A percentile compares a stretch with the other conserved stretches of the same genome.
Conservation (phyloP, 2,888 invertebrate genomes). For the Osedax frankpressi region DNA sequence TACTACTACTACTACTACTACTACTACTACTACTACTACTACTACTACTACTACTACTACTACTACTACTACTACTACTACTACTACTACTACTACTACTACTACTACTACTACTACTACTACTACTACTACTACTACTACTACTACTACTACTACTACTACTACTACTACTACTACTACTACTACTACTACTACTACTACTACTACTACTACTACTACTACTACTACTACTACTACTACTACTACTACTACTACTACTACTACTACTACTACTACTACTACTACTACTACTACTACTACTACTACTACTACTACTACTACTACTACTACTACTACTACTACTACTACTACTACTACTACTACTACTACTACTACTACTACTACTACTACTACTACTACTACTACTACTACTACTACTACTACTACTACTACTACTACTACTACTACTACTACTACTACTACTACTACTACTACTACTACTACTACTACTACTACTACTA, state of each 20-base stretch:
- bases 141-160: conserved; percentile 5
- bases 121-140: neutral
- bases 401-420: neutral
- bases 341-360: conserved; percentile 24
- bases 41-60: neutral
- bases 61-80: neutral
- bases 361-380: neutral
- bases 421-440: neutral
- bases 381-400: neutral
- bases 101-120: neutral
- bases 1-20: neutral
- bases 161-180: conserved; percentile 9
- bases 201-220: conserved; percentile 12
- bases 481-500: neutral
- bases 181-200: conserved; percentile 8
- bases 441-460: neutral
- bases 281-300: conserved; percentile 8
- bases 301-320: conserved; percentile 12
- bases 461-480: neutral
- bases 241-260: conserved; percentile 12
- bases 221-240: conserved; percentile 12
- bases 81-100: neutral
- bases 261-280: conserved; percentile 8
- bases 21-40: neutral
- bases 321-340: conserved; percentile 22